These are phyloP conservation scores for Clunio marinus DNA, from an alignment of 2,888 invertebrate genomes.

Conservation along the genomic window DNA sequence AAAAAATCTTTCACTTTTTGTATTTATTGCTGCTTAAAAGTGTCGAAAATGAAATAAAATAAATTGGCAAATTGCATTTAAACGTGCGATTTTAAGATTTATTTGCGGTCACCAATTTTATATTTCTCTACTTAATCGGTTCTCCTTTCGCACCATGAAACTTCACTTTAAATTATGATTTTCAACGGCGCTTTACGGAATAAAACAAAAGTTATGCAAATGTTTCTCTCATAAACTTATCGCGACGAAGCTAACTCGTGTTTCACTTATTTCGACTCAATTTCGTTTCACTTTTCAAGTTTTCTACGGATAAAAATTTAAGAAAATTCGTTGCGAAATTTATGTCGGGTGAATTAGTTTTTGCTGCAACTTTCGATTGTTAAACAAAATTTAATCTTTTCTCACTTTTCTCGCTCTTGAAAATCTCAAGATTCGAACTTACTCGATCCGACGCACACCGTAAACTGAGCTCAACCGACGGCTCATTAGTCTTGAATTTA, in stretches of 20 bases:
- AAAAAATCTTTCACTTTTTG: conserved; percentile 21
- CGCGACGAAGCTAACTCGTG: not conserved
- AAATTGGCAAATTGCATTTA: not conserved
- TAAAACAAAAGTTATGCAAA: conserved; percentile 22
- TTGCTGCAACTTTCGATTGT: not conserved
- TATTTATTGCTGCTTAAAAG: not conserved
- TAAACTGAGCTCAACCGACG: conserved; percentile 7
- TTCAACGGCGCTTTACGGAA: not conserved
- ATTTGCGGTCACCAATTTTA: not conserved
- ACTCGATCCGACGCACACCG: conserved; percentile 18
- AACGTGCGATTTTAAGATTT: conserved; percentile 8
- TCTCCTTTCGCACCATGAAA: not conserved
- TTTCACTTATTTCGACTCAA: not conserved
- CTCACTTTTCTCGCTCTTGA: not conserved
- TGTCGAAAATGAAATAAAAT: conserved; percentile 12
- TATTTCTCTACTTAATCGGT: not conserved
- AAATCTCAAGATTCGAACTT: not conserved
- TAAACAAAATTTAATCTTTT: not conserved
- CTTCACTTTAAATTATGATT: not conserved
- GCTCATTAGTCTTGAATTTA: conserved; percentile 32
- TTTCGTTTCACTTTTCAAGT: conserved; percentile 22
- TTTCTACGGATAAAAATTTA: not conserved
- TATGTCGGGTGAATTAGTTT: not conserved
- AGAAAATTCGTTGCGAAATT: not conserved
- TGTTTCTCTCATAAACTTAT: not conserved